Evolutionary conservation across 2,797 vertebrate genomes (phyloP), one percentile per base, ranked within the genome.

Genomic region (Mormyrops attenuatus): DNA sequence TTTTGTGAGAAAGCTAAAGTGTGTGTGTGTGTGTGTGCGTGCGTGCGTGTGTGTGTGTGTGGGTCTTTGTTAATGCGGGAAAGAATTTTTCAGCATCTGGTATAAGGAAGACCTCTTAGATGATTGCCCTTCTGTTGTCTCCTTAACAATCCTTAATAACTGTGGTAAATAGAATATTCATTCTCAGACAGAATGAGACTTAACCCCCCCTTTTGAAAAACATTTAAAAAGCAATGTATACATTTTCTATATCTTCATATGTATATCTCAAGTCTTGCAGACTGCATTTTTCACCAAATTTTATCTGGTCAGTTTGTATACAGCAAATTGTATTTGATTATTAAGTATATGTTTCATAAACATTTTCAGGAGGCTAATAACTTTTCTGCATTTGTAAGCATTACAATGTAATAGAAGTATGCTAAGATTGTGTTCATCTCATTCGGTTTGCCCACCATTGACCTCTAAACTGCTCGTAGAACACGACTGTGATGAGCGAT

Each of bases 401-500:
- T 73, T 73, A 38, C 66, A 38, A 2, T 38, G 13, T 63, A 63
- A 63, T 63, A 26, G 26, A 8, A 63, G 8, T 26, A 26, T 63
- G 57, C 57, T 60, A 22, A 60, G n/a, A 11, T 22, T 63, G 22
- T 63, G 22, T 26, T 26, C 20, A 26, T 63, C 8, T 3, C 8
- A 63, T 63, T 63, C 60, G 11, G 9, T 15, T 73, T 38, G 66
- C 1, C 13, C 66, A 34, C 66, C 66, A 38, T 38, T 69, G 66
- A 69, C 66, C 66, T 15, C 66, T 30, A 73, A 73, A 34, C 30
- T 73, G 13, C 66, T 73, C 34, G 30, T 30, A 73, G 66, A 73
- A 38, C 66, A 38, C 13, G 1, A 73, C 66, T 90, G 91, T 90
- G 11, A 86, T 91, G 92, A 93, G 94, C 94, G 93, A 95, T 94